Percentiles rank a stretch among this genome's conserved stretches.
These are phyloP conservation scores for Sminthurinus aureus DNA, from an alignment of 2,888 invertebrate species.

Conservation along the genomic window DNA sequence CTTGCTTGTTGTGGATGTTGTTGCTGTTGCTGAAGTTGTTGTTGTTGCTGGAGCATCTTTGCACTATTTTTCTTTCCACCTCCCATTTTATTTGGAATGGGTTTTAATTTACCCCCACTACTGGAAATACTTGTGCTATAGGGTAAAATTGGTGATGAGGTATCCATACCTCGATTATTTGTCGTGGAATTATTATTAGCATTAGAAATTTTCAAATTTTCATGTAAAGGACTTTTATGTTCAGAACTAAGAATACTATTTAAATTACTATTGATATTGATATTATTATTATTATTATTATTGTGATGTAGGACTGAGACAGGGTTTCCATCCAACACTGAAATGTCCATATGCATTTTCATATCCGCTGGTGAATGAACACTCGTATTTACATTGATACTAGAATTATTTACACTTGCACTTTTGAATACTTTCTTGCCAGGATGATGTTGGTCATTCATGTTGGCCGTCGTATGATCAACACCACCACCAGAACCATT, in stretches of 20 bases:
- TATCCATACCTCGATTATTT: conserved; percentile 7
- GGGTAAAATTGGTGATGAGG: conserved; percentile 34
- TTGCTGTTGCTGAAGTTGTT: conserved; percentile 1
- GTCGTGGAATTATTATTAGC: conserved; percentile 1
- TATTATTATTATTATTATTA: conserved; percentile 4
- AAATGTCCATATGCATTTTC: conserved; percentile 35
- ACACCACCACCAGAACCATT: not conserved
- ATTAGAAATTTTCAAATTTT: conserved; percentile 45
- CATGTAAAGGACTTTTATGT: conserved; percentile 52
- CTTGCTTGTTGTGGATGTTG: not conserved
- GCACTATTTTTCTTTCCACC: not conserved
- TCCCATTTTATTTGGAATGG: not conserved
- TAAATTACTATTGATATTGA: not conserved
- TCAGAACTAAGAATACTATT: not conserved
- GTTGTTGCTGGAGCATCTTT: not conserved
- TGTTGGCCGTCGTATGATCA: not conserved
- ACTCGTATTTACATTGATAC: conserved; percentile 60
- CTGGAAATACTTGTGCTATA: not conserved
- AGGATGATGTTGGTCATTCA: conserved; percentile 10
- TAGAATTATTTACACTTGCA: conserved; percentile 66
- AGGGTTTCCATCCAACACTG: conserved; percentile 3
- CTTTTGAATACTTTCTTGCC: conserved; percentile 8
- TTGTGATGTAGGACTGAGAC: conserved; percentile 19
- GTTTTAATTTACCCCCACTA: not conserved
- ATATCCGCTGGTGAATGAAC: conserved; percentile 42